Percentiles rank a stretch among this genome's conserved stretches.
These are phyloP conservation scores for Polyommatus icarus DNA, from an alignment of 2,888 invertebrate genomes.

Conservation along the genomic window DNA sequence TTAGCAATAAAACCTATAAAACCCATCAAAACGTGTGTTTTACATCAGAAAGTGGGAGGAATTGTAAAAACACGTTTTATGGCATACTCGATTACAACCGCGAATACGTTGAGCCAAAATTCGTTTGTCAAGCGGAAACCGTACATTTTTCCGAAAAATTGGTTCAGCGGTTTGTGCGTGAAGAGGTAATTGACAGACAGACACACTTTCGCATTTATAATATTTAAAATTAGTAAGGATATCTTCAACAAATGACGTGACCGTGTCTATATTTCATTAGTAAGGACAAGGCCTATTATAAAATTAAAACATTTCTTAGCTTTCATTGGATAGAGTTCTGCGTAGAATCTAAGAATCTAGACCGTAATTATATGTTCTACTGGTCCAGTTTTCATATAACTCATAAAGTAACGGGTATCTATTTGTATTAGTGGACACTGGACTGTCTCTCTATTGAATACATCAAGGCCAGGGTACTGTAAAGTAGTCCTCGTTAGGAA, in stretches of 20 bases:
- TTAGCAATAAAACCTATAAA: background rate
- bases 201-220: no score
- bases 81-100: background rate
- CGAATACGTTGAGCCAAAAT: no score
- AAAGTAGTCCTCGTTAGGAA: background rate
- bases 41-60: background rate
- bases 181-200: no score
- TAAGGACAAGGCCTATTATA: background rate
- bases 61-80: background rate
- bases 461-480: constrained; percentile 9
- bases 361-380: constrained; percentile 5
- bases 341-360: constrained; percentile 4
- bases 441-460: constrained; percentile 4
- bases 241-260: no score
- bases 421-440: background rate
- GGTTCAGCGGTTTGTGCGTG: no score
- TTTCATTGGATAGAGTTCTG: background rate
- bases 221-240: no score
- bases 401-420: background rate
- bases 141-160: no score
- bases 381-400: constrained; percentile 9
- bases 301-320: background rate
- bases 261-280: no score
- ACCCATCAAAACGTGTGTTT: constrained; percentile 6
- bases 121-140: no score